phyloP scores from a whole-genome alignment of 2,797 vertebrate genomes.

The Mus spretus region DNA sequence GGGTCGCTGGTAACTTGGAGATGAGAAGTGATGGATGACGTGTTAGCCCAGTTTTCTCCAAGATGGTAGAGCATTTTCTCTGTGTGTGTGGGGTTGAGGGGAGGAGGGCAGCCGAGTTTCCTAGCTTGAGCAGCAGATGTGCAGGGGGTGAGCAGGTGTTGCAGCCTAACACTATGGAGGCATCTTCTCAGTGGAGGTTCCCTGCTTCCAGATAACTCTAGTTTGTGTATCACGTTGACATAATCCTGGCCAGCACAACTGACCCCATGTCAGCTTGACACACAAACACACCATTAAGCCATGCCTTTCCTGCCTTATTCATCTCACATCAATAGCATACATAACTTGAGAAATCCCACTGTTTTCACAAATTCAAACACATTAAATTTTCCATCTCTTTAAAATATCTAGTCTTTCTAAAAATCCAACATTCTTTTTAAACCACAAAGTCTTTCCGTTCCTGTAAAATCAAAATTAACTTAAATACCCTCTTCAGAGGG shows the following conservation, averaged over 20 bases:
- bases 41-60: background rate
- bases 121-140: background rate
- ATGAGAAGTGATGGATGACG: background rate
- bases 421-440: background rate
- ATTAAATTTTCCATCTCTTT: background rate
- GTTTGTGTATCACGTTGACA: background rate
- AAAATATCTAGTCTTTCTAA: background rate
- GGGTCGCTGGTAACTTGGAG: background rate
- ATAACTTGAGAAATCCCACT: background rate
- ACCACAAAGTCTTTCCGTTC: background rate
- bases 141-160: background rate
- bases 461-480: background rate
- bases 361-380: background rate
- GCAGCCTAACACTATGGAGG: background rate
- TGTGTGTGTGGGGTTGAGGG: background rate
- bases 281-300: background rate
- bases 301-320: background rate
- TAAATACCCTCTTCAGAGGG: no score
- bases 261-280: background rate
- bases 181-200: background rate
- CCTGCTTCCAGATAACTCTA: background rate
- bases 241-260: background rate
- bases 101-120: no score
- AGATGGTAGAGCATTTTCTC: background rate
- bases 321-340: background rate